Evolutionary conservation across 2,797 vertebrate genomes (phyloP).

Genomic region (Molossus molossus): DNA sequence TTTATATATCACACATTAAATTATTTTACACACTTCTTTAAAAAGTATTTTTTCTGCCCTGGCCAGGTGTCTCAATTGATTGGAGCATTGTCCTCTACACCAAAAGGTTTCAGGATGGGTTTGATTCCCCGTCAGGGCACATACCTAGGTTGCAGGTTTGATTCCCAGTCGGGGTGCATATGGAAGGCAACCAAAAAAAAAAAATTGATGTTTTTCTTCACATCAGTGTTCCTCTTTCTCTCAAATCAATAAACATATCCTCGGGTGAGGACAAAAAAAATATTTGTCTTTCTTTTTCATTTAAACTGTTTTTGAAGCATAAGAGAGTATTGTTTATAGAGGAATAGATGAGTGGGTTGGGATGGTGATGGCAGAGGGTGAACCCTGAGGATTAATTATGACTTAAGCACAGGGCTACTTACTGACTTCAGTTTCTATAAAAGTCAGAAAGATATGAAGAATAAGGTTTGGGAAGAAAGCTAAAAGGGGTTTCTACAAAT

Average conservation of each 20-base stretch:
- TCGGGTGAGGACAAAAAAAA: neutral
- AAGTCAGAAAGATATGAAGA: neutral
- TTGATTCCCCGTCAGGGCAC: neutral
- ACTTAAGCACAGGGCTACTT: neutral
- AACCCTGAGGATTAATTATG: neutral
- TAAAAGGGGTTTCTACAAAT: conserved; percentile 35
- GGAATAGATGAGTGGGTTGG: neutral
- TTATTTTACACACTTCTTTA: neutral
- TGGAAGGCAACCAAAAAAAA: neutral
- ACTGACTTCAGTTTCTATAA: neutral
- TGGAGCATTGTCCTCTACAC: neutral
- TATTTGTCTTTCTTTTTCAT: neutral
- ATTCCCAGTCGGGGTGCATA: neutral
- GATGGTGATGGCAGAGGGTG: neutral
- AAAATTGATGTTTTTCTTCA: neutral
- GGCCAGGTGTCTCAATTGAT: neutral
- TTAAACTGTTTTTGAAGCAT: neutral
- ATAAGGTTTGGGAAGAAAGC: conserved; percentile 5
- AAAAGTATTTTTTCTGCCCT: neutral
- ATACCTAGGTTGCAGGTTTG: neutral
- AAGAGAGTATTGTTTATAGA: neutral
- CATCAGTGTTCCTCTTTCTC: neutral
- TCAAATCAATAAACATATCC: neutral
- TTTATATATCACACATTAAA: neutral
- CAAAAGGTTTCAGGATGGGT: neutral